Conservation (phyloP, 2,888 invertebrate species). For the Tenthredo amoena region DNA sequence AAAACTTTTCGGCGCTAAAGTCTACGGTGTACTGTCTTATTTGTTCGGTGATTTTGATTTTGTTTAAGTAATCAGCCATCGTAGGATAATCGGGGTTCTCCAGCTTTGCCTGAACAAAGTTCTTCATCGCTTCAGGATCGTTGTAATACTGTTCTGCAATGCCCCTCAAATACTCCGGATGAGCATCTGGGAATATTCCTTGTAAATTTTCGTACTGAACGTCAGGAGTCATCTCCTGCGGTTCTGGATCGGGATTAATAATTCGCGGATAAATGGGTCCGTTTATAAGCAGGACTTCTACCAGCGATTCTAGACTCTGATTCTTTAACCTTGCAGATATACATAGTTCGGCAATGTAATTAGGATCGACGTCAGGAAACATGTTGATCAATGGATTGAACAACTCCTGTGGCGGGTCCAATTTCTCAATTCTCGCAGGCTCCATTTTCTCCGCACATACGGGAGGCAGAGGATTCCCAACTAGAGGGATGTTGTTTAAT, state of each 20-base stretch:
- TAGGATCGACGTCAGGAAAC: conserved; percentile 64
- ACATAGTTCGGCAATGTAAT: conserved; percentile 37
- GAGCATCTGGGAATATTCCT: conserved; percentile 72
- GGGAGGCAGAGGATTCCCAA: background rate
- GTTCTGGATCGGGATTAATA: conserved; percentile 36
- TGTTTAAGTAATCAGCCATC: conserved; percentile 60
- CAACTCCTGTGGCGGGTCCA: conserved; percentile 12
- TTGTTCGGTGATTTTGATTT: conserved; percentile 70
- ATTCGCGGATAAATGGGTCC: conserved; percentile 27
- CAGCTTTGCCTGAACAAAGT: conserved; percentile 65
- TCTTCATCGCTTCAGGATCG: conserved; percentile 59
- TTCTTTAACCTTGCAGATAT: background rate
- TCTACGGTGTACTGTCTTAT: conserved; percentile 76
- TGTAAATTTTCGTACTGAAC: conserved; percentile 62
- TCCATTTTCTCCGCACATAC: background rate
- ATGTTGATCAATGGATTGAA: conserved; percentile 46
- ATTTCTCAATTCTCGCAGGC: background rate
- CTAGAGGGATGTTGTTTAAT: background rate
- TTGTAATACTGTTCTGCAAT: conserved; percentile 56
- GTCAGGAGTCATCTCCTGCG: conserved; percentile 54
- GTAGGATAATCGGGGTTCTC: conserved; percentile 67
- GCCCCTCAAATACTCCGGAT: conserved; percentile 67
- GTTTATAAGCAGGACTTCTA: background rate
- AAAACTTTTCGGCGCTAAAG: conserved; percentile 77
- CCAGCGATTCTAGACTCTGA: conserved; percentile 24